These are phyloP conservation scores for Ceyx cyanopectus DNA, from an alignment of 2,113 vertebrate species.

Conservation along the genomic window DNA sequence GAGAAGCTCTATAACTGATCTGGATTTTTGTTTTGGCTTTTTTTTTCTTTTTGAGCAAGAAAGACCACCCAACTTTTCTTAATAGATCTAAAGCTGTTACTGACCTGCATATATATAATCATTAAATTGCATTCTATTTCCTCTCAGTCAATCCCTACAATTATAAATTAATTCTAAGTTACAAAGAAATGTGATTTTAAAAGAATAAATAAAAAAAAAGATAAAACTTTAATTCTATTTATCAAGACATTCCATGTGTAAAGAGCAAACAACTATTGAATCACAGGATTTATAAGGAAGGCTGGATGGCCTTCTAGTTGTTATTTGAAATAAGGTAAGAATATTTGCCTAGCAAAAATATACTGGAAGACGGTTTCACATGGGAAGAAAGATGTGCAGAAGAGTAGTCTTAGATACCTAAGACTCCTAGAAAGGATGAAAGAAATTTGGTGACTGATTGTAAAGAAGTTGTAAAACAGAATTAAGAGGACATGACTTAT, in stretches of 20 bases:
- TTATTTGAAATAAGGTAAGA: background rate
- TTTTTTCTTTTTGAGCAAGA: background rate
- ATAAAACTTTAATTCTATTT: background rate
- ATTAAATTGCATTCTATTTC: background rate
- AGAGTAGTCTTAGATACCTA: background rate
- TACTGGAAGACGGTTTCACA: background rate
- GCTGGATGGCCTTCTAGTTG: background rate
- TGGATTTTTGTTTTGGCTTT: background rate
- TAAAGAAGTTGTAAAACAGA: background rate
- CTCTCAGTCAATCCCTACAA: background rate
- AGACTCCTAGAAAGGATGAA: background rate
- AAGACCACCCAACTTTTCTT: background rate
- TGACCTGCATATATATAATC: background rate
- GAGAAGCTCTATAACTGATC: background rate
- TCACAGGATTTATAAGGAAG: background rate
- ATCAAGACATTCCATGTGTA: fast-evolving
- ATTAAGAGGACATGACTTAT: background rate
- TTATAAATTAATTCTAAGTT: background rate
- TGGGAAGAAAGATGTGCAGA: background rate
- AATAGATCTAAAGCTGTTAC: background rate
- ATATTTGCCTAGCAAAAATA: background rate
- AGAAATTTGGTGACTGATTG: background rate
- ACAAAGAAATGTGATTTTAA: background rate
- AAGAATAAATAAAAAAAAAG: background rate
- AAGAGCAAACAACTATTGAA: background rate